Evolutionary conservation across 2,797 vertebrate species (phyloP), one percentile per base, ranked within the genome.

Genomic region (Toxotes lorentzi): DNA sequence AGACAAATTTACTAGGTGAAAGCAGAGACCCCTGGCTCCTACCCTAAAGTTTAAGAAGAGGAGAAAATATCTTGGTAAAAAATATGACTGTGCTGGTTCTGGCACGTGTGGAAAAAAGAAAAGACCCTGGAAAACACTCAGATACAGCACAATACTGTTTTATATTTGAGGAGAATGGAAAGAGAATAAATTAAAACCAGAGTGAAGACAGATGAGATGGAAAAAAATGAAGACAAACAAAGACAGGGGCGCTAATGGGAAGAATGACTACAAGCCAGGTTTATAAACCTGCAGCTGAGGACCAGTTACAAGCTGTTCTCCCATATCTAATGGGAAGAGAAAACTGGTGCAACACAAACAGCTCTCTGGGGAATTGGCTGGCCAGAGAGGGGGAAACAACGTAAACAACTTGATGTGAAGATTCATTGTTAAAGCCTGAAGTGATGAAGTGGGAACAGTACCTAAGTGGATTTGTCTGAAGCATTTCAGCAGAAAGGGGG

Each of bases 1-100:
- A 89, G 83, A 88, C 58, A 84, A 4, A 78, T 89, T 89, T 83
- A 88, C 69, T 86, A 73, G 68, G 41, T 75, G 83, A 81, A 76
- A 90, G 71, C 32, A 81, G 65, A 89, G 62, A 85, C 59, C 83
- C 70, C 35, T 32, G 64, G 56, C 11, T 69, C 56, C 81, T 72
- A 53, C 45, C 66, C 21, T 30, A 1, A 35, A 58, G 51, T 58
- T 53, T 24, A 61, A 7, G 47, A 69, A 53, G 24, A 70, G 24
- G 48, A 86, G 38, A 51, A 78, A 68, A 59, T 12, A 66, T 56
- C 30, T 54, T 41, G 4, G 16, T 43, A 23, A 64, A 58, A 73
- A 69, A 70, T 10, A 30, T 16, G 0, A 30, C 67, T 50, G 48
- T 16, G 66, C 64, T 43, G 63, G 41, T 41, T 51, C 32, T 68